Conservation (phyloP, 2,797 vertebrate genomes). For the Poecilia gillii region DNA sequence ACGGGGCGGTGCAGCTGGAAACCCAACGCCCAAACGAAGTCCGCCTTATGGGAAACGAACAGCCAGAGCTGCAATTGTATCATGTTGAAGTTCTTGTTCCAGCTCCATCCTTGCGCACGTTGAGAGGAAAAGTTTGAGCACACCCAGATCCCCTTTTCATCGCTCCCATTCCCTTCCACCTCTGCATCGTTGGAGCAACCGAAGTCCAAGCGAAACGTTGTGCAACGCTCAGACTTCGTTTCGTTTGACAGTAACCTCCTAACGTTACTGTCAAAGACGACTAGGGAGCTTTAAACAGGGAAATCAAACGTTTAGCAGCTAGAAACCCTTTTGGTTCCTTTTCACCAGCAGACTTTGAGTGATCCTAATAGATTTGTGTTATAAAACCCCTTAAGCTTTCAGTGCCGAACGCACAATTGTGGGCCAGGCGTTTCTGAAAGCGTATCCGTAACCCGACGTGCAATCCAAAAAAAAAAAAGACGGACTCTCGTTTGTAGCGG, state of each 20-base stretch:
- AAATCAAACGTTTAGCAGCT: neutral
- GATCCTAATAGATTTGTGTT: constrained; percentile 79
- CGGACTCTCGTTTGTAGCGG: constrained; percentile 46
- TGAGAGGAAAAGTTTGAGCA: constrained; percentile 45
- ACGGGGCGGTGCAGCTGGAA: constrained; percentile 43
- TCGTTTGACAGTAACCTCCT: no score
- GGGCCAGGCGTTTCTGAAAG: constrained; percentile 48
- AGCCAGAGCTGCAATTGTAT: constrained; percentile 27
- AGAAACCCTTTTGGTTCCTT: constrained; percentile 10
- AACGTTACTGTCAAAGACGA: neutral
- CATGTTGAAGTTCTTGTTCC: constrained; percentile 54
- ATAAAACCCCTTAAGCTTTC: constrained; percentile 48
- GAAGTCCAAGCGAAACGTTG: neutral
- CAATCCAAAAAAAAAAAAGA: constrained; percentile 46
- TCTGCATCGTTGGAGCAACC: constrained; percentile 30
- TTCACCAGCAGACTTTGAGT: constrained; percentile 74
- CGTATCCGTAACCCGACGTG: constrained; percentile 53
- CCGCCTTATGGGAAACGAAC: constrained; percentile 10
- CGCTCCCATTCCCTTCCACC: constrained; percentile 34
- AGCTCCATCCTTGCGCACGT: constrained; percentile 42
- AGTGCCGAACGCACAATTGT: constrained; percentile 51
- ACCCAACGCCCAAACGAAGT: constrained; percentile 15
- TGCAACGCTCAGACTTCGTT: neutral
- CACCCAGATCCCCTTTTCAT: constrained; percentile 53
- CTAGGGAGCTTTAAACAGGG: neutral